Base-by-base conservation (phyloP, 2,888 invertebrate genomes). In the Temnothorax ravouxi region DNA sequence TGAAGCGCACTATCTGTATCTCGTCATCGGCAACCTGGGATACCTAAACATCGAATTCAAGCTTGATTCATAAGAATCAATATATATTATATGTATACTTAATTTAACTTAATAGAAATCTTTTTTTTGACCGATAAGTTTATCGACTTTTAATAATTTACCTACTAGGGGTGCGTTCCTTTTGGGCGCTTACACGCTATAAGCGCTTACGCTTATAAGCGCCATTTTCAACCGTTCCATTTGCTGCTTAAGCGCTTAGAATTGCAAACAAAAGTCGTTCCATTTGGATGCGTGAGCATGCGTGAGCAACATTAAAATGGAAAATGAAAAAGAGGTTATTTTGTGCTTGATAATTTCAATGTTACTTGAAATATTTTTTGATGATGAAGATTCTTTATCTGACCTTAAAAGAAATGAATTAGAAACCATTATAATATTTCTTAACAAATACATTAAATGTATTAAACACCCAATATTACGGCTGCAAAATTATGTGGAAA, bases 261-360 rank as follows among this genome's bases (percentile, higher is more conserved):
- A 56, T 56, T 56, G 56, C 56, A 25, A 56, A 56, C 56, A 56
- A 21, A 56, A 56, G 56, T 56, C 11, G 21, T 56, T 56, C 21
- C 56, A 8, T 56, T 56, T 56, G 56, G 13, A n/a, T 56, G 56
- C 56, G 11, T 56, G 21, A 56, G 25, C 54, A 18, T 25, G 25
- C 25, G 25, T 25, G 1, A 25, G 25, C 25, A 25, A 44, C 44
- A 13, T 34, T 44, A 44, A 44, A 44, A 44, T 41, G 11, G 11
- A 41, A 41, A 41, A 41, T 9, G 4, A 54, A 54, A 54, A 54
- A 54, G 21, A 54, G 8, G 54, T n/a, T 54, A 21, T 21, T 21
- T 54, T 54, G 54, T 54, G 54, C n/a, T 54, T 34, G 6, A 34
- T 54, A 54, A 54, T 54, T 21, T 54, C 8, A 54, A 54, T 54